Evolutionary conservation across 1,140 invertebrate species (phyloP).

Genomic region (Orchesella cincta): DNA sequence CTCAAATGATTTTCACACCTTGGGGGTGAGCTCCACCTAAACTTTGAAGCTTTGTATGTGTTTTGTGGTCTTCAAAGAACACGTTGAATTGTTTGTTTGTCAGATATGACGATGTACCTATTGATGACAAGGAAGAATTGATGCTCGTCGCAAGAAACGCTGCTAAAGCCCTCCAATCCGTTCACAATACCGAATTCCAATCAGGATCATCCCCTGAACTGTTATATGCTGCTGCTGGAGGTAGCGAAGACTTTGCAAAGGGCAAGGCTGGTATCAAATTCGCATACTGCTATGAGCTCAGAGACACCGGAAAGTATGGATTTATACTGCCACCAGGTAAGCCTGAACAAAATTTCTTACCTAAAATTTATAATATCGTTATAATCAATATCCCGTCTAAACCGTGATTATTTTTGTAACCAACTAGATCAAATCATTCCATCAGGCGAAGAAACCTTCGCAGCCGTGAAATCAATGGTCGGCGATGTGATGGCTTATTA

Average conservation of each 20-base stretch:
- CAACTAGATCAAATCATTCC: conserved; percentile 40
- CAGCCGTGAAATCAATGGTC: conserved; percentile 74
- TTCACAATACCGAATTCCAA: conserved; percentile 46
- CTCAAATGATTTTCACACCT: conserved; percentile 68
- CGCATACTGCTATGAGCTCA: conserved; percentile 47
- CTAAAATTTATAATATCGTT: not conserved
- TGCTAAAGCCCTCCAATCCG: conserved; percentile 28
- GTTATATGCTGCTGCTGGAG: conserved; percentile 38
- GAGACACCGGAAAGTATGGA: conserved; percentile 44
- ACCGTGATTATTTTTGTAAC: not conserved
- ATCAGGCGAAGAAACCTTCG: conserved; percentile 58
- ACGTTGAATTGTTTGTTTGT: not conserved
- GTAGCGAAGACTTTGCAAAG: conserved; percentile 46
- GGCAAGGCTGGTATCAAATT: conserved; percentile 43
- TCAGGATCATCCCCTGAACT: conserved; percentile 43
- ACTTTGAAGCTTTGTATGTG: conserved; percentile 43
- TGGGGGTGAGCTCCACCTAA: conserved; percentile 75
- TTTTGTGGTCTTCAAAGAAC: not conserved
- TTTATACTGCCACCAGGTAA: conserved; percentile 9
- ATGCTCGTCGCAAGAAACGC: conserved; percentile 43
- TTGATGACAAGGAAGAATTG: conserved; percentile 22
- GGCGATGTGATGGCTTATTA: conserved; percentile 32
- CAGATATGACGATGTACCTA: conserved; percentile 13
- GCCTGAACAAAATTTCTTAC: not conserved
- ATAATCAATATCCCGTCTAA: not conserved